A percentile compares a stretch with the other conserved stretches of the same genome.
Evolutionary conservation across 2,888 invertebrate genomes (phyloP).

Genomic region (Danaus chrysippus): DNA sequence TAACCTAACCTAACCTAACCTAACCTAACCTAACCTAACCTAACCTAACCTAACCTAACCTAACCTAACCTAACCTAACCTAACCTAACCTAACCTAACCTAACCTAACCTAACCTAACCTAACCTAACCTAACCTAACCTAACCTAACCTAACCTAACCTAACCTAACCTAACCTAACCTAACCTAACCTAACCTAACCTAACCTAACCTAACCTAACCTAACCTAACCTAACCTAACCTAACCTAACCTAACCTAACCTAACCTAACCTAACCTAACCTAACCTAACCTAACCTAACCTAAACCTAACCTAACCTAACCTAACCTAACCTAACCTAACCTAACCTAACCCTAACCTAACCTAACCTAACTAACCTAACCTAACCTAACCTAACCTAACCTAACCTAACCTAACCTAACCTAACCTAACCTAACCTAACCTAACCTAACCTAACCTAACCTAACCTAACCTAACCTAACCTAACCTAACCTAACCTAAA

Average conservation of each 20-base stretch:
- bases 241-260: slow-evolving; percentile 27
- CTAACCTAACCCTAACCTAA: no score
- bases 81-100: slow-evolving; percentile 25
- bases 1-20: slow-evolving; percentile 30
- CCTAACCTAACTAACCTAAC: no score
- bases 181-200: slow-evolving; percentile 24
- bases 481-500: no score
- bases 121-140: slow-evolving; percentile 24
- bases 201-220: slow-evolving; percentile 28
- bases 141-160: slow-evolving; percentile 22
- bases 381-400: no score
- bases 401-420: no score
- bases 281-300: slow-evolving; percentile 24
- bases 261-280: slow-evolving; percentile 28
- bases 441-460: slow-evolving; percentile 30
- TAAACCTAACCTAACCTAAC: slow-evolving; percentile 26
- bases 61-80: slow-evolving; percentile 25
- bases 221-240: slow-evolving; percentile 28
- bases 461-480: slow-evolving; percentile 26
- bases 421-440: slow-evolving; percentile 25
- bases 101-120: slow-evolving; percentile 27
- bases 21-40: slow-evolving; percentile 29
- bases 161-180: slow-evolving; percentile 23
- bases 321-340: no score
- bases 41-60: slow-evolving; percentile 29